Conservation (phyloP, 2,888 invertebrate genomes). For the Hipparchia semele region DNA sequence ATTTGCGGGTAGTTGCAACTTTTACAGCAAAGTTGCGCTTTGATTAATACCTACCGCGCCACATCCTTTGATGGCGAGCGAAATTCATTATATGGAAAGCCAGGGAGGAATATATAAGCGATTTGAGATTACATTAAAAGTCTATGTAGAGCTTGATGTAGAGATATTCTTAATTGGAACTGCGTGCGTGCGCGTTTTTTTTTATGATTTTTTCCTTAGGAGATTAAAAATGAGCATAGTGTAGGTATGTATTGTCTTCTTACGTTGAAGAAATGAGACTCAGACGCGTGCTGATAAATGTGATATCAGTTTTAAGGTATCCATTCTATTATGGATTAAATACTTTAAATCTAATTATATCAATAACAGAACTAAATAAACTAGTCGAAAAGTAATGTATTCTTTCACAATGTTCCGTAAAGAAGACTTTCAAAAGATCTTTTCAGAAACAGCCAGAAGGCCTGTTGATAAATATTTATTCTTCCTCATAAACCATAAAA, state of each 20-base stretch:
- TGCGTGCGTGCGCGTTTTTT: background rate
- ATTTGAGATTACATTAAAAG: slow-evolving; percentile 6
- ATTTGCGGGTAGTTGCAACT: slow-evolving; percentile 29
- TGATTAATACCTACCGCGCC: slow-evolving; percentile 31
- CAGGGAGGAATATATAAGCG: background rate
- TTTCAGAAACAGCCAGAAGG: background rate
- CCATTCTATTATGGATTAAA: too few species aligned
- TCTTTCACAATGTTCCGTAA: too few species aligned
- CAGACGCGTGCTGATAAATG: too few species aligned
- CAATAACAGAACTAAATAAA: too few species aligned
- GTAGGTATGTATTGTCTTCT: too few species aligned
- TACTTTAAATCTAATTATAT: too few species aligned
- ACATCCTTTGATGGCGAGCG: slow-evolving; percentile 34
- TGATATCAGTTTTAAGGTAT: too few species aligned
- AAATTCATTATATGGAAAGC: slow-evolving; percentile 32
- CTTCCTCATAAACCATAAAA: background rate
- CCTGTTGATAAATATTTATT: background rate
- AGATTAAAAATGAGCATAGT: too few species aligned
- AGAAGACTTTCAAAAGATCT: too few species aligned
- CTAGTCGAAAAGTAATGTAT: too few species aligned
- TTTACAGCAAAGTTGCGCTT: slow-evolving; percentile 22
- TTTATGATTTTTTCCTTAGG: too few species aligned
- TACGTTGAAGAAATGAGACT: too few species aligned
- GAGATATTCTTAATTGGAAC: background rate
- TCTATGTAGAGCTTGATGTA: background rate